Base-by-base conservation (phyloP, 2,113 vertebrate species). In the Meleagris gallopavo region DNA sequence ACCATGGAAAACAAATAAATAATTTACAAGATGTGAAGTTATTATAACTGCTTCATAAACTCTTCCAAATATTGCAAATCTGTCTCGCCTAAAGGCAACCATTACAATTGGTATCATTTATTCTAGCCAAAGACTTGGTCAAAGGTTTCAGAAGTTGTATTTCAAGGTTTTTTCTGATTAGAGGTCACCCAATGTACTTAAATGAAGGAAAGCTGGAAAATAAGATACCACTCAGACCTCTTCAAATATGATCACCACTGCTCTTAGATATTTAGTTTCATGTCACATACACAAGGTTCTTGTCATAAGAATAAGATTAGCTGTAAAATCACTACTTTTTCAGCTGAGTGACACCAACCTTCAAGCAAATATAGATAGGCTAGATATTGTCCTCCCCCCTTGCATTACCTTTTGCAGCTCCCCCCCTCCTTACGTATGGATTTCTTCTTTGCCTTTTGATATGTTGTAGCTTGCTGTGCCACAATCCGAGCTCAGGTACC, bases 401-500 rank as follows among this genome's bases (percentile, higher is more conserved):
- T 64, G 13, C 24, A 24, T 21, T 32, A 34, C 11, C 34, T 20
- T 5, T 60, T 72, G 38, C 1, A 50, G 0, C 30, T 79, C 29
- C 12, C 29, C 12, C 32, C 24, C 36, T 83, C 36, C 58, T 69
- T 41, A 9, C 17, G 25, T 4, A 21, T 3, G 34, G 48, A 43
- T 77, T 86, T 62, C 10, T 29, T 41, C 3, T 22, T 55, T 25
- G 24, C 11, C 14, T 71, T 77, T 55, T 36, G 17, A 50, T 30
- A 34, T 43, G 19, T 13, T 62, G 43, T 41, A 45, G 2, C 20
- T 43, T 52, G 8, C 32, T 65, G 18, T 10, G 48, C 7, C 3
- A 0, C 1, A 5, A 13, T 0, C 32, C 6, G 40, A 66, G 10
- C 10, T 36, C 45, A 45, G 3, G 6, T 11, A n/a, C 2, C 14